phyloP scores from a whole-genome alignment of 2,113 vertebrate genomes.

The Dipodomys ordii region DNA sequence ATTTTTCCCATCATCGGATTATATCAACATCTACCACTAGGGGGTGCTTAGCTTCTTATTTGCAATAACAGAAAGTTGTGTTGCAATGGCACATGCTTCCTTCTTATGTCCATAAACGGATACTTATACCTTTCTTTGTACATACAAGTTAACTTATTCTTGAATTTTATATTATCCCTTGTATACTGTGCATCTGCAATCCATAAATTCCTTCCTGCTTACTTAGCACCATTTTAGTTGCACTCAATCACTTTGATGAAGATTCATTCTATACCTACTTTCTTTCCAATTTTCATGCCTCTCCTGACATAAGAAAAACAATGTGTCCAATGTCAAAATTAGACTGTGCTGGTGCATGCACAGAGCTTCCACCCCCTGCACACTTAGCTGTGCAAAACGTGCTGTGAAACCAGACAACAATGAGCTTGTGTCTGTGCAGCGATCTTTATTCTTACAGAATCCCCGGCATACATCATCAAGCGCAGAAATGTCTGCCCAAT shows the following conservation, averaged over 20 bases:
- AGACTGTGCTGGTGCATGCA: too few species aligned
- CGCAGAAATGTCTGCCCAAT: too few species aligned
- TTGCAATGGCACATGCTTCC: background rate
- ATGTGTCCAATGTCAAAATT: background rate
- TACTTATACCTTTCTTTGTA: background rate
- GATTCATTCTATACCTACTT: background rate
- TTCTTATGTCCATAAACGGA: background rate
- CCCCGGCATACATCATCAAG: too few species aligned
- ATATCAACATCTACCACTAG: slow-evolving; percentile 73
- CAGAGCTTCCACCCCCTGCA: too few species aligned
- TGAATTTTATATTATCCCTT: background rate
- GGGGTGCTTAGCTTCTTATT: slow-evolving; percentile 72
- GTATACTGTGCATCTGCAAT: background rate
- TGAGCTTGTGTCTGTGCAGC: too few species aligned
- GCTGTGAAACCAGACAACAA: too few species aligned
- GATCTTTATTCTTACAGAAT: too few species aligned
- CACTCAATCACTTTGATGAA: slow-evolving; percentile 12
- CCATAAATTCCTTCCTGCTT: background rate
- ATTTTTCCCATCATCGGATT: background rate
- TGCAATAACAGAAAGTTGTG: background rate
- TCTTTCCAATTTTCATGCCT: background rate
- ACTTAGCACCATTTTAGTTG: background rate
- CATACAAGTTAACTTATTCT: background rate
- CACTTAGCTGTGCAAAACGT: too few species aligned
- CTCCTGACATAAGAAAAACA: background rate